Evolutionary conservation across 2,797 vertebrate genomes (phyloP).

Genomic region (Eulemur mongoz): DNA sequence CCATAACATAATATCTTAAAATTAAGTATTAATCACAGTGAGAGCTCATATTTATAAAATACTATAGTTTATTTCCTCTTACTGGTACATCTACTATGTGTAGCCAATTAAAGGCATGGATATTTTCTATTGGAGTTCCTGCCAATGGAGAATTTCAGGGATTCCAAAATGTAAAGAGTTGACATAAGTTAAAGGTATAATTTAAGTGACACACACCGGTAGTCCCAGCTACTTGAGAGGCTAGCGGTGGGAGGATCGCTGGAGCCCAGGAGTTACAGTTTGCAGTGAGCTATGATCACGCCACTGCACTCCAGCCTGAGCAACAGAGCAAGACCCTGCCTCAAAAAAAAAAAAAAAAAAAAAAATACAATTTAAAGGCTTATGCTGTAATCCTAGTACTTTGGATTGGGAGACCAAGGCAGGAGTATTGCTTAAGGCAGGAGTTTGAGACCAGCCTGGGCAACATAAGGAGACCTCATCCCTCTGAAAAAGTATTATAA

Average conservation of each 20-base stretch:
- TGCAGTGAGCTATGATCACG: neutral
- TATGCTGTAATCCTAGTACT: neutral
- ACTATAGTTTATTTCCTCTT: neutral
- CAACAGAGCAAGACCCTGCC: neutral
- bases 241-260: neutral
- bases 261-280: neutral
- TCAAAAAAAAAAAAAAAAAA: neutral
- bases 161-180: neutral
- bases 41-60: slow-evolving; percentile 1
- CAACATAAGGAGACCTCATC: neutral
- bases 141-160: neutral
- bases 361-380: neutral
- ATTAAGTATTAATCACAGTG: neutral
- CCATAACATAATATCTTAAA: neutral
- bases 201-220: neutral
- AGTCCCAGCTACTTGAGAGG: neutral
- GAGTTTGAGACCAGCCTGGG: neutral
- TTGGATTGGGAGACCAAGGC: neutral
- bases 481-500: neutral
- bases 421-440: neutral
- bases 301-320: neutral
- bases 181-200: neutral
- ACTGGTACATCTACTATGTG: neutral
- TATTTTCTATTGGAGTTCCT: neutral
- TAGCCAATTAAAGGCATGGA: neutral